Conservation (phyloP, 35 echinoderm and acorn worm species). For the Heliocidaris tuberculata region DNA sequence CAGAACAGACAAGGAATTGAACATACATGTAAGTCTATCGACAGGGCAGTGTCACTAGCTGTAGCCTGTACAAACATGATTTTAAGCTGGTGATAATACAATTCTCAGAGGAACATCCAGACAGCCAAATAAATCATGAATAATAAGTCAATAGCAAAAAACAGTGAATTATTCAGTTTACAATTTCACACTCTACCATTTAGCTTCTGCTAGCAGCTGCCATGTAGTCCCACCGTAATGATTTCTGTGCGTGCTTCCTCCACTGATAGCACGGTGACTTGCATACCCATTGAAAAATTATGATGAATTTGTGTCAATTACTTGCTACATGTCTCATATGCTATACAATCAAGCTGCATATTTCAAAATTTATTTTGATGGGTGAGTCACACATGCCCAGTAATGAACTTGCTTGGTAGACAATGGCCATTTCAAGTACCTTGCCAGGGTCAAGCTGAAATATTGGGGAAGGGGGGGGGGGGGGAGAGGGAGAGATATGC, state of each 20-base stretch:
- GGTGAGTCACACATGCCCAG: neutral
- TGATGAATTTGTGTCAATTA: conserved; percentile 13
- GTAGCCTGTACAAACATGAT: too few species aligned
- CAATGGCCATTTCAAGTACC: neutral
- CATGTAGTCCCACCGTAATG: neutral
- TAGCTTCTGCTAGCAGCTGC: neutral
- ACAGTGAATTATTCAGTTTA: neutral
- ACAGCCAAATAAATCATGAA: too few species aligned
- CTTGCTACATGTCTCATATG: neutral
- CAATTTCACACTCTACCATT: neutral
- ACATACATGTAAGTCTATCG: too few species aligned
- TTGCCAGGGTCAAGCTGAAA: neutral
- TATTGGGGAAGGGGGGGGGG: too few species aligned
- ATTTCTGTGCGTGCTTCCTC: neutral
- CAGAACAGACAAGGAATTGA: too few species aligned
- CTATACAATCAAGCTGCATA: neutral
- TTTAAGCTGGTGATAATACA: too few species aligned
- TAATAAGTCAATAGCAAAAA: too few species aligned
- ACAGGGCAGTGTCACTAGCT: too few species aligned
- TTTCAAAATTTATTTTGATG: conserved; percentile 14
- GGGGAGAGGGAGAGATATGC: too few species aligned
- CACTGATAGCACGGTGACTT: neutral
- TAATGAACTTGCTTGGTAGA: neutral
- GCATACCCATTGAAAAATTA: neutral
- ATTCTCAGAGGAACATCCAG: too few species aligned